A percentile compares a stretch with the other conserved stretches of the same genome.
Evolutionary conservation across 2,888 invertebrate species (phyloP).

Genomic region (Andricus curvator): DNA sequence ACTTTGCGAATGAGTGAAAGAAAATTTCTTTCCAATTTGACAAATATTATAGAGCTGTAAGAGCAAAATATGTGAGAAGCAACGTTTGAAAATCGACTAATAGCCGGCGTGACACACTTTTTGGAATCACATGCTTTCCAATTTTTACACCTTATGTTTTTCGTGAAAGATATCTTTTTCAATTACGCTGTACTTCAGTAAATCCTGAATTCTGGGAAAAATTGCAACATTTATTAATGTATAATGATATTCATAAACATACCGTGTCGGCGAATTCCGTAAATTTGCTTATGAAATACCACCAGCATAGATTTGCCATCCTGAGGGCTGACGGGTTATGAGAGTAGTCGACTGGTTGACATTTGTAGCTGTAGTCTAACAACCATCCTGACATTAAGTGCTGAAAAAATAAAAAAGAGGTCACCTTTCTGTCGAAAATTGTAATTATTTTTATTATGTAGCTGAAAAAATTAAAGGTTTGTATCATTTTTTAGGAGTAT

Average conservation of each 20-base stretch:
- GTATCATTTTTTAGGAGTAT: not conserved
- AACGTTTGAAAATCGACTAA: conserved; percentile 4
- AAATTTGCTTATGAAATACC: conserved; percentile 93
- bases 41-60: not conserved
- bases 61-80: not conserved
- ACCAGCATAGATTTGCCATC: conserved; percentile 93
- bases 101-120: not conserved
- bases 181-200: not conserved
- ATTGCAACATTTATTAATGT: not conserved
- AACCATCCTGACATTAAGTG: conserved; percentile 96
- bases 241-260: conserved; percentile 57
- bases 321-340: conserved; percentile 83
- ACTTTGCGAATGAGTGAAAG: conserved; percentile 5
- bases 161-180: not conserved
- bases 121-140: conserved; percentile 7
- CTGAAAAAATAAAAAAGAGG: conserved; percentile 79
- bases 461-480: not conserved
- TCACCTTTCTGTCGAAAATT: conserved; percentile 51
- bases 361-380: conserved; percentile 92
- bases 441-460: not conserved
- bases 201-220: not conserved
- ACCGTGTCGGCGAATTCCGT: conserved; percentile 93
- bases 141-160: not conserved
- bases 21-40: conserved; percentile 9
- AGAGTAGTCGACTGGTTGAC: conserved; percentile 97